These are phyloP conservation scores for Galaxea fascicularis DNA, from an alignment of 92 coral and sea anemone genomes.

Conservation along the genomic window DNA sequence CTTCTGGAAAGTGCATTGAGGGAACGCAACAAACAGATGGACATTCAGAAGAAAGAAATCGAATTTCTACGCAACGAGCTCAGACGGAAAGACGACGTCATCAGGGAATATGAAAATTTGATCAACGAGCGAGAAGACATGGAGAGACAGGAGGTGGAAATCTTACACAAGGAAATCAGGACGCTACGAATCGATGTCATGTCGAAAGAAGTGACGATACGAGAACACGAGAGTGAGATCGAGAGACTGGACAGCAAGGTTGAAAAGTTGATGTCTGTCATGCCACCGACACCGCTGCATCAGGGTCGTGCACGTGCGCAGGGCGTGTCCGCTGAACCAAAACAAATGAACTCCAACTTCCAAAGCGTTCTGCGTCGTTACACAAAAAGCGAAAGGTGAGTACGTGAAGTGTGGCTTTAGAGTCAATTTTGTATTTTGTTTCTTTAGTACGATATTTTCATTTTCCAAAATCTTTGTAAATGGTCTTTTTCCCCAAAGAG, in stretches of 20 bases:
- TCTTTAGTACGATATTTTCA: too few relatives aligned
- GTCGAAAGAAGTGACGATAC: conserved; percentile 92
- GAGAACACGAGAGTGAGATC: conserved; percentile 89
- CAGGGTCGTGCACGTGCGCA: conserved; percentile 94
- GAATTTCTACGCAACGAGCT: conserved; percentile 92
- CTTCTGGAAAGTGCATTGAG: conserved; percentile 89
- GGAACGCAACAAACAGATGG: conserved; percentile 97
- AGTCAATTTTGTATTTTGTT: not conserved
- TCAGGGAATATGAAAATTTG: conserved; percentile 91
- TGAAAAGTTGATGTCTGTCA: conserved; percentile 94
- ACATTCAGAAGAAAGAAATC: conserved; percentile 91
- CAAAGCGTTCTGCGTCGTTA: conserved; percentile 59
- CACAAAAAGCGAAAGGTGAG: conserved; percentile 79
- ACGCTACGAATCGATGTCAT: conserved; percentile 83
- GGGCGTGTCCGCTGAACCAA: conserved; percentile 99
- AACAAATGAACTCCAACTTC: conserved; percentile 36
- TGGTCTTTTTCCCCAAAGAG: too few relatives aligned
- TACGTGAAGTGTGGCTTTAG: not conserved
- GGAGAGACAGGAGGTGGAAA: conserved; percentile 89
- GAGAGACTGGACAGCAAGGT: conserved; percentile 92
- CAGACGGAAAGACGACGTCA: conserved; percentile 93
- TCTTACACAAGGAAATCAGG: conserved; percentile 83
- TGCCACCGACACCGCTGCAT: conserved; percentile 83
- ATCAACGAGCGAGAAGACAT: conserved; percentile 90
- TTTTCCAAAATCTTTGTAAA: not conserved